Evolutionary conservation across 2,797 vertebrate genomes (phyloP).

Genomic region (Rhynchotus rufescens): DNA sequence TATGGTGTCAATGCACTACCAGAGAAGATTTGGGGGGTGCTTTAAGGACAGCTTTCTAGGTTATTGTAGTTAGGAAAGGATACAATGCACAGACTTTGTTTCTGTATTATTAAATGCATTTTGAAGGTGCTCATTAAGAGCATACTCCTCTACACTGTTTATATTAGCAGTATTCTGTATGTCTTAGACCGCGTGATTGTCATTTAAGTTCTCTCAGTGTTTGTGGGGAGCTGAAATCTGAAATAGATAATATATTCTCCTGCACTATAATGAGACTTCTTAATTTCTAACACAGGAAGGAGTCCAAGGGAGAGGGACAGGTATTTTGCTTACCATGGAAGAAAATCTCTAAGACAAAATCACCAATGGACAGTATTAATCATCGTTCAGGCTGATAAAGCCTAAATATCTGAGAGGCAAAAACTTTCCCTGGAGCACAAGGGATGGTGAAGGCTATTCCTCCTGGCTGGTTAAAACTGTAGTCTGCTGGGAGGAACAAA

Average conservation of each 20-base stretch:
- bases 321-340: background rate
- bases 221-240: background rate
- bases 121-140: background rate
- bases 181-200: background rate
- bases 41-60: background rate
- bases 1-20: background rate
- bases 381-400: background rate
- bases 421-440: background rate
- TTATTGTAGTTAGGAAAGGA: background rate
- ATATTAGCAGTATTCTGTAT: background rate
- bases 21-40: background rate
- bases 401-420: background rate
- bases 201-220: background rate
- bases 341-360: background rate
- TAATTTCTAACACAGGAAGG: conserved; percentile 17
- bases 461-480: background rate
- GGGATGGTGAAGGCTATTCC: background rate
- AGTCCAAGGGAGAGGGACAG: background rate
- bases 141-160: background rate
- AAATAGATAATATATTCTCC: background rate
- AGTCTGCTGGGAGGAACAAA: background rate
- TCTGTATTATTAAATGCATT: background rate
- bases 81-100: background rate
- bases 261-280: background rate
- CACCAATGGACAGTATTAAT: background rate